Evolutionary conservation across 2,113 vertebrate species (phyloP), one percentile per base, ranked within the genome.

Genomic region (Lates calcarifer): DNA sequence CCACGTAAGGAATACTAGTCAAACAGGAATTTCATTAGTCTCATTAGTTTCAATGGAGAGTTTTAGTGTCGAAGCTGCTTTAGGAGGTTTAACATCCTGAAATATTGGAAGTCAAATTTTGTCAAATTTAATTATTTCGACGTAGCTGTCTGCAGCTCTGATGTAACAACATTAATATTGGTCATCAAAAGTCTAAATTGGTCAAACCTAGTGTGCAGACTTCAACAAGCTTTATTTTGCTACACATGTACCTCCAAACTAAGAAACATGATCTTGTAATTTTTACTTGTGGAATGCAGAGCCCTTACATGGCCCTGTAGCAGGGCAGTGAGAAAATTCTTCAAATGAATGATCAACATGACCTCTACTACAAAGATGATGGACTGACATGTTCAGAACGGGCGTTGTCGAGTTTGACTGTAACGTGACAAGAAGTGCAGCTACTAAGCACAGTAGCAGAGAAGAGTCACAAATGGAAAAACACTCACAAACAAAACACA

Each of bases 281-380:
- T 57, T 55, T 39, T 20, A 53, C 47, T 18, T 69, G 47, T 82
- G 82, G 74, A 79, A 84, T 77, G 75, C 81, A 45, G 62, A 81
- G 65, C 69, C 47, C 64, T 79, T 62, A 75, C 17, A 33, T 47
- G 57, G 68, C 39, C 10, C 11, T 28, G 11, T 1, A 53, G 47
- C 71, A 67, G 61, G 33, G 33, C 13, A 45, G 57, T 45, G 39
- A 55, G 18, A 31, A 60, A 56, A 33, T 24, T 55, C 20, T 49
- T 73, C 15, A 57, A 20, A 60, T 55, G 7, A 58, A 20, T 4
- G 11, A 72, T 39, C 33, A 24, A 37, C 47, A 35, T 9, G 11
- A 70, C 10, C 15, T 75, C 69, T 24, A 29, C 56, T 29, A 12
- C 26, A 64, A 62, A 45, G 58, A 66, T 10, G 31, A 37, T 5